These are phyloP conservation scores for Salvator merianae DNA, from an alignment of 2,113 vertebrate genomes.

Conservation along the genomic window DNA sequence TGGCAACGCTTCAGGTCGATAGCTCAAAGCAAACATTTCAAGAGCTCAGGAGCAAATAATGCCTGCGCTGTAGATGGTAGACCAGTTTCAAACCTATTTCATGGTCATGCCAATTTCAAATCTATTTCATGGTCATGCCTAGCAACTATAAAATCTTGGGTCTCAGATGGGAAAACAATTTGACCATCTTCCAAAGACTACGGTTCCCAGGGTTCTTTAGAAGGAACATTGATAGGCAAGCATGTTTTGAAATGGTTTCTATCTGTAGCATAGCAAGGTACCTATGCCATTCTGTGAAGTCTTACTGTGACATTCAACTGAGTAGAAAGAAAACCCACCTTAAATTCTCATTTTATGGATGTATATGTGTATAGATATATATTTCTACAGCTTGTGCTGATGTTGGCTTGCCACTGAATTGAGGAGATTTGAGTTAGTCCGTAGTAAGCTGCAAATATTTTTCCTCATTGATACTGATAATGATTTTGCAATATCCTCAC, in stretches of 20 bases:
- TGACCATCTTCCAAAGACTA: background rate
- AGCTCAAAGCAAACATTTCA: background rate
- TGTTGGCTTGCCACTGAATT: background rate
- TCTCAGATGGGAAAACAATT: background rate
- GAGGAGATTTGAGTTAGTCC: background rate
- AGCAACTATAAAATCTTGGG: background rate
- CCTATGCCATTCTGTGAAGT: background rate
- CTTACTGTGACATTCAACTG: no score
- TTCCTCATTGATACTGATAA: background rate
- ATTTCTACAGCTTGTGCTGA: no score
- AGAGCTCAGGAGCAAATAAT: background rate
- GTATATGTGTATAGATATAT: background rate
- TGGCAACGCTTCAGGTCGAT: no score
- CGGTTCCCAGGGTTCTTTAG: background rate
- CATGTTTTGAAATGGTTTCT: background rate
- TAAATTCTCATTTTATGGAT: background rate
- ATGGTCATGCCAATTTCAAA: background rate
- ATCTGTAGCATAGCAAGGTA: background rate
- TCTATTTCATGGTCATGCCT: background rate
- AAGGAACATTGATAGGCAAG: background rate
- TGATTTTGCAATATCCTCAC: background rate
- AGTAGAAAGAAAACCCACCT: no score
- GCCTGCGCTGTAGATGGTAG: background rate
- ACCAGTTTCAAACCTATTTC: background rate
- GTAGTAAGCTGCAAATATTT: background rate